phyloP scores from a whole-genome alignment of 2,797 vertebrate species.

The Cacajao melanocephalus region DNA sequence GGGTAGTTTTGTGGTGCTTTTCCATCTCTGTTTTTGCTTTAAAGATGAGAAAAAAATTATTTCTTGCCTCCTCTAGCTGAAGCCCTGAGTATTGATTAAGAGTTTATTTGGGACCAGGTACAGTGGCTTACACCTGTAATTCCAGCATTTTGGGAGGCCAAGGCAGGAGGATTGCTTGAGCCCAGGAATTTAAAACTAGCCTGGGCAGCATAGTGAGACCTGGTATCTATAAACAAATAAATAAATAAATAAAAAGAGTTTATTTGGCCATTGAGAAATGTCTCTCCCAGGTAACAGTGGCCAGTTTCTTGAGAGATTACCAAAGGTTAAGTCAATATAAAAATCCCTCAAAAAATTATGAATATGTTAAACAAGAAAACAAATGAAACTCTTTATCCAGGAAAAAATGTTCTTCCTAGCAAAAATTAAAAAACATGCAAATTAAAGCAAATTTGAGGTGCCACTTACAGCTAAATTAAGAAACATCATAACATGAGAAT shows the following conservation, averaged over 20 bases:
- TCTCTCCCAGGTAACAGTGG: background rate
- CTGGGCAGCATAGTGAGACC: background rate
- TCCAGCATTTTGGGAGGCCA: background rate
- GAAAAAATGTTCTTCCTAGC: background rate
- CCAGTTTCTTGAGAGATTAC: background rate
- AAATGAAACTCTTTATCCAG: slow-evolving; percentile 20
- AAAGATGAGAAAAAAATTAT: background rate
- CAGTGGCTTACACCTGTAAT: background rate
- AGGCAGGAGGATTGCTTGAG: background rate
- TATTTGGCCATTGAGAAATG: background rate
- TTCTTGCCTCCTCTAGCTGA: background rate
- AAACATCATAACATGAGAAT: background rate
- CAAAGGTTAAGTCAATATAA: background rate
- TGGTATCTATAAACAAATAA: background rate
- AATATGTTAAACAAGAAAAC: background rate
- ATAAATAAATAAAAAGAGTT: background rate
- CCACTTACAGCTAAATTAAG: background rate
- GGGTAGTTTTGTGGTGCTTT: background rate
- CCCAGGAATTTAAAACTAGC: background rate
- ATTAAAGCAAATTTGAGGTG: slow-evolving; percentile 25
- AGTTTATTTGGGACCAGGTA: background rate
- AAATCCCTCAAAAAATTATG: background rate
- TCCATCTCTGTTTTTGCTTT: background rate
- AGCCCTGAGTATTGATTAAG: background rate
- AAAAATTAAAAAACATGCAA: slow-evolving; percentile 17